Base-by-base conservation (phyloP, 2,888 invertebrate species). In the Habroteleia sp. region DNA sequence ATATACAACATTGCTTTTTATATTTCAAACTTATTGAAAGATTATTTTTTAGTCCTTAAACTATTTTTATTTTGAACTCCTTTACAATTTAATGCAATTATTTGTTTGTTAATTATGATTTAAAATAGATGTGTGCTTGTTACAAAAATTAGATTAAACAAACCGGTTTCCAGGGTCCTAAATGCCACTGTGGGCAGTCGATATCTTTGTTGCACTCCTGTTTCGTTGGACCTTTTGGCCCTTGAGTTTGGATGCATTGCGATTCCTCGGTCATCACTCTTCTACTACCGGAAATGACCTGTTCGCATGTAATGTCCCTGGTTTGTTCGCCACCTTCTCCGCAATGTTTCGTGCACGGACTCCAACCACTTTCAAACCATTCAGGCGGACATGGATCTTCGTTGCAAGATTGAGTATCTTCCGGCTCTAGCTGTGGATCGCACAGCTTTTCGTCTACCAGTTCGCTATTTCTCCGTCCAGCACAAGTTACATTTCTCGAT, bases 111-210 rank as follows among this genome's bases (percentile, higher is more conserved):
- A n/a, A n/a, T n/a, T n/a, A n/a, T n/a, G n/a, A n/a, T n/a, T n/a
- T n/a, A n/a, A n/a, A n/a, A n/a, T n/a, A n/a, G n/a, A n/a, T n/a
- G n/a, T n/a, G n/a, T n/a, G n/a, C n/a, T n/a, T n/a, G n/a, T n/a
- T n/a, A n/a, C n/a, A n/a, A n/a, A n/a, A n/a, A n/a, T n/a, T n/a
- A n/a, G n/a, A n/a, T n/a, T n/a, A n/a, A 10, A 65, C 92, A 90
- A 89, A 96, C 96, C 79, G 96, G 94, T 85, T 93, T 94, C 98
- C 98, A 99, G 2, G 95, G 94, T 54, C 95, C 96, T 16, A 93
- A 90, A 84, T 95, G 95, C 95, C 97, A 98, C 48, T 92, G 91
- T 0, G 98, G 96, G 84, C 97, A 97, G 16, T 92, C 91, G 17
- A 93, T 91, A 66, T 94, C 93, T 54, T 91, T 91, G 87, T 95